phyloP scores from a whole-genome alignment of 2,797 vertebrate species.

The Sphenopsis melanotis region DNA sequence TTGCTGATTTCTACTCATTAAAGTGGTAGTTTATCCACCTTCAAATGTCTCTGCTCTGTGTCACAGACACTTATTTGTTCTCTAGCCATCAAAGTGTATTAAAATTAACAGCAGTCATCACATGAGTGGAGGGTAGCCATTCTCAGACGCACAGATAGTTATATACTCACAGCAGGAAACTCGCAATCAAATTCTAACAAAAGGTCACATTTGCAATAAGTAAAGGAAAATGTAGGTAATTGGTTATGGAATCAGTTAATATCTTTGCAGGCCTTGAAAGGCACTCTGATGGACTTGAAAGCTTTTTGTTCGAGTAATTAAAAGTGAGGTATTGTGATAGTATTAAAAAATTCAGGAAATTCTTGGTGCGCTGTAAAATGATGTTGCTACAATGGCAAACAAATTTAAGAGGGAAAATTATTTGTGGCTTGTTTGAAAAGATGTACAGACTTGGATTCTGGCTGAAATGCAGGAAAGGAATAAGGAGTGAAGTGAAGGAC shows the following conservation, averaged over 20 bases:
- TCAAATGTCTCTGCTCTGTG: constrained; percentile 84
- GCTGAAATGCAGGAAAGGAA: not conserved
- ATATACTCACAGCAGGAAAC: constrained; percentile 82
- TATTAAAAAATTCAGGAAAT: constrained; percentile 37
- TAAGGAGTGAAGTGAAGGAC: not conserved
- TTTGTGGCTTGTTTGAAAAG: not conserved
- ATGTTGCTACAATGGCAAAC: not conserved
- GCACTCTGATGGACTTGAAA: constrained; percentile 85
- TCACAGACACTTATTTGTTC: constrained; percentile 88
- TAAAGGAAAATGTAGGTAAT: constrained; percentile 88
- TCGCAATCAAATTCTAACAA: constrained; percentile 88
- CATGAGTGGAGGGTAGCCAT: constrained; percentile 67
- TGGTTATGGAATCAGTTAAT: constrained; percentile 87
- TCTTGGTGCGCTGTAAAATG: not conserved
- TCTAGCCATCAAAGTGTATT: constrained; percentile 88
- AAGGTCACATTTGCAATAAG: constrained; percentile 99
- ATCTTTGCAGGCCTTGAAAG: constrained; percentile 77
- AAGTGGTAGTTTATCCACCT: constrained; percentile 79
- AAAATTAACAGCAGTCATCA: constrained; percentile 87
- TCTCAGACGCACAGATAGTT: constrained; percentile 65
- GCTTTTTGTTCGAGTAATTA: constrained; percentile 84
- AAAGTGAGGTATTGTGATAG: constrained; percentile 57
- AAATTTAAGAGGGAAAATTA: not conserved
- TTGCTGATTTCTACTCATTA: constrained; percentile 88
- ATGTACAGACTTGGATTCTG: fast-evolving